Percentiles rank a stretch among this genome's conserved stretches.
phyloP scores from a whole-genome alignment of 2,888 invertebrate species.

The Plebejus argus region DNA sequence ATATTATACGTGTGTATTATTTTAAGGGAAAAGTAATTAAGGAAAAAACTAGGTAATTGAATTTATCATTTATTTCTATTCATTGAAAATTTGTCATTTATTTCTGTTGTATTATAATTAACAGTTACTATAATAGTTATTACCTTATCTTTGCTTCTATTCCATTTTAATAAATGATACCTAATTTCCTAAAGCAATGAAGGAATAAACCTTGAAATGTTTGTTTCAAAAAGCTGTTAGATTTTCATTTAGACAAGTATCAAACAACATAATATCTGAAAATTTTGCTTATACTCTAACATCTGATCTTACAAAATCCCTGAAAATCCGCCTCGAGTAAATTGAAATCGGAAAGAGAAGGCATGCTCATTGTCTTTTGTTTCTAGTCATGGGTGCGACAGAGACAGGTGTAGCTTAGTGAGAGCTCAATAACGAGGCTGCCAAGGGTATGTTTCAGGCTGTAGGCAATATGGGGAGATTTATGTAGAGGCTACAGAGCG shows the following conservation, averaged over 20 bases:
- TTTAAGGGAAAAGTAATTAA: too few species aligned
- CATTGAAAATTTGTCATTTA: too few species aligned
- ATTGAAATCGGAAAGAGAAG: constrained; percentile 78
- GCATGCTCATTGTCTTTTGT: constrained; percentile 47
- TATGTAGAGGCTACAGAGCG: constrained; percentile 58
- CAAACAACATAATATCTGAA: constrained; percentile 39
- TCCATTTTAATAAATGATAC: too few species aligned
- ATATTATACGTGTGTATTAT: too few species aligned
- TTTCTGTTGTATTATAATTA: too few species aligned
- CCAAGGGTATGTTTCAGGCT: constrained; percentile 77
- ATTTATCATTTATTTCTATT: too few species aligned
- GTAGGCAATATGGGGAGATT: constrained; percentile 77
- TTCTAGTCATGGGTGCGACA: constrained; percentile 50
- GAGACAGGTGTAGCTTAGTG: constrained; percentile 65
- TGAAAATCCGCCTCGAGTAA: constrained; percentile 80
- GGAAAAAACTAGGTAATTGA: too few species aligned
- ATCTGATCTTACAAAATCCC: constrained; percentile 68
- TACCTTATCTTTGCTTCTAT: too few species aligned
- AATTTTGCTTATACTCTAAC: constrained; percentile 47
- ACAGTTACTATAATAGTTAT: too few species aligned
- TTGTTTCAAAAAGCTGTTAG: too few species aligned
- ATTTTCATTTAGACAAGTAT: too few species aligned
- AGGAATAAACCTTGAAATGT: not conserved
- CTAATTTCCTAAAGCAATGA: not conserved
- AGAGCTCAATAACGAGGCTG: constrained; percentile 81